These are phyloP conservation scores for Percina caprodes DNA, from an alignment of 2,113 vertebrate genomes.

Conservation along the genomic window DNA sequence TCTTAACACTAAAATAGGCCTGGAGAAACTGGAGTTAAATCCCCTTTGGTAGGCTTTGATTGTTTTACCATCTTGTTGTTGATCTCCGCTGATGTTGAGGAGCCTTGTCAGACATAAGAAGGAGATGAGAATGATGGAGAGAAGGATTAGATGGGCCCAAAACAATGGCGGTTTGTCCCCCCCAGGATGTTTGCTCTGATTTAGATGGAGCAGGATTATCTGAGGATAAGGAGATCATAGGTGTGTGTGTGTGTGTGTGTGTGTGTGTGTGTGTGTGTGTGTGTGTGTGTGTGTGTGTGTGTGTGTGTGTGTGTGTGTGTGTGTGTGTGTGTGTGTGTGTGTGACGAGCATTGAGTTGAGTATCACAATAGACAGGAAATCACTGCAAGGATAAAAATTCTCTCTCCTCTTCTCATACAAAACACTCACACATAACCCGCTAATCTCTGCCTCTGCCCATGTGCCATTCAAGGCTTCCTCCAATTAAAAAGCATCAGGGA, in stretches of 20 bases:
- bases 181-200: slow-evolving; percentile 68
- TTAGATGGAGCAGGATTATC: slow-evolving; percentile 77
- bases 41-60: slow-evolving; percentile 37
- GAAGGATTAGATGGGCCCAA: slow-evolving; percentile 69
- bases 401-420: slow-evolving; percentile 53
- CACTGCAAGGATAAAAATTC: slow-evolving; percentile 59
- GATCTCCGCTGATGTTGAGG: slow-evolving; percentile 63
- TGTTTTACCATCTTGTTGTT: slow-evolving; percentile 32
- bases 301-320: slow-evolving; percentile 20
- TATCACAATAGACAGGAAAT: slow-evolving; percentile 81
- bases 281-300: slow-evolving; percentile 18
- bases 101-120: slow-evolving; percentile 72
- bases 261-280: slow-evolving; percentile 31
- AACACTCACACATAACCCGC: slow-evolving; percentile 73
- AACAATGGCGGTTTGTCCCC: slow-evolving; percentile 65
- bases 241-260: slow-evolving; percentile 20
- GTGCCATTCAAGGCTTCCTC: slow-evolving; percentile 76
- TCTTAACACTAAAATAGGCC: slow-evolving; percentile 60
- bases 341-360: slow-evolving; percentile 35
- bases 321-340: slow-evolving; percentile 39
- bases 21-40: slow-evolving; percentile 61
- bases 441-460: slow-evolving; percentile 72
- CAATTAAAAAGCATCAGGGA: slow-evolving; percentile 81
- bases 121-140: slow-evolving; percentile 69
- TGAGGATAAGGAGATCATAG: slow-evolving; percentile 70